phyloP scores from a whole-genome alignment of 2,888 invertebrate species.

The Zygothrica quintamaculata region DNA sequence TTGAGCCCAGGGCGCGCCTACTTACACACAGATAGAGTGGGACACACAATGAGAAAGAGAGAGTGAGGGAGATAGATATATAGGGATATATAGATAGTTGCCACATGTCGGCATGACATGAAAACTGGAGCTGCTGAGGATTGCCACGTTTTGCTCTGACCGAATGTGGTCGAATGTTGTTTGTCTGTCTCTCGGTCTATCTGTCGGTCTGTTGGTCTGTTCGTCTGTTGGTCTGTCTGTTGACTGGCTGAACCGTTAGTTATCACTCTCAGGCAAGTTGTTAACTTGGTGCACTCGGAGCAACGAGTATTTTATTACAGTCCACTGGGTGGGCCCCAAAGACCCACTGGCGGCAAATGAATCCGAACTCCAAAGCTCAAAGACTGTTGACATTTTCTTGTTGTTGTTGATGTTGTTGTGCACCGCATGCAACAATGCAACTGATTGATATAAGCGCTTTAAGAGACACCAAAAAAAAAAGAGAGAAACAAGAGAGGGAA shows the following conservation, averaged over 20 bases:
- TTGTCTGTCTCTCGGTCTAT: not conserved
- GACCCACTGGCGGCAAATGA: slow-evolving; percentile 36
- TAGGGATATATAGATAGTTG: slow-evolving; percentile 1
- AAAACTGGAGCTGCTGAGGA: slow-evolving; percentile 41
- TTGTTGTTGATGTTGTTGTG: slow-evolving; percentile 38
- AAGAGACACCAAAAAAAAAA: slow-evolving; percentile 19
- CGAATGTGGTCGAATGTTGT: not conserved
- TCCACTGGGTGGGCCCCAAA: slow-evolving; percentile 18
- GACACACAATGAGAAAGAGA: slow-evolving; percentile 3
- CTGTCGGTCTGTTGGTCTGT: not conserved
- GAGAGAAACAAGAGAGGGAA: not conserved
- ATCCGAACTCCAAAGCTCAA: slow-evolving; percentile 57
- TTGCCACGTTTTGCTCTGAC: slow-evolving; percentile 39
- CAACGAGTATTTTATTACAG: slow-evolving; percentile 46
- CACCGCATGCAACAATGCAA: slow-evolving; percentile 34
- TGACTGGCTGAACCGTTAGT: slow-evolving; percentile 44
- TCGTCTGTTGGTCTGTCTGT: too few species aligned
- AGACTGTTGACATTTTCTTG: slow-evolving; percentile 70
- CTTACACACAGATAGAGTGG: slow-evolving; percentile 27
- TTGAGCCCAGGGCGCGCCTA: slow-evolving; percentile 48
- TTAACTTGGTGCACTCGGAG: slow-evolving; percentile 32
- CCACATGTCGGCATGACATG: slow-evolving; percentile 48
- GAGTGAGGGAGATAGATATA: too few species aligned
- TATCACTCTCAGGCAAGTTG: slow-evolving; percentile 44
- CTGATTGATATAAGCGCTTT: slow-evolving; percentile 73